A percentile compares a stretch with the other conserved stretches of the same genome.
phyloP scores from a whole-genome alignment of 1,140 invertebrate genomes.

The Orius insidiosus region DNA sequence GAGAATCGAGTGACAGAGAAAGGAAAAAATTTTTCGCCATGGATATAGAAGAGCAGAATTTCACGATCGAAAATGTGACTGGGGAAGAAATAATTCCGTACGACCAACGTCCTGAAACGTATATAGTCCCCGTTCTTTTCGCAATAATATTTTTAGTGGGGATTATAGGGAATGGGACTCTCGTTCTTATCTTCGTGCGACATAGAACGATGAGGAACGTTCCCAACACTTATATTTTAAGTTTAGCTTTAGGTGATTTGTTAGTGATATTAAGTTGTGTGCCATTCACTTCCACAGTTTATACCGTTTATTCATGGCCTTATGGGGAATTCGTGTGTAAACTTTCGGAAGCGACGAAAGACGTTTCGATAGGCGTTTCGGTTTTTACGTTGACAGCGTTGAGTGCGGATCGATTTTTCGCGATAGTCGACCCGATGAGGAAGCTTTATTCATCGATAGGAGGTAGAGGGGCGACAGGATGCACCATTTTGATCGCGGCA shows the following conservation, averaged over 20 bases:
- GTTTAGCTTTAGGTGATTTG: slow-evolving; percentile 51
- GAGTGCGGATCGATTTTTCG: slow-evolving; percentile 76
- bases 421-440: slow-evolving; percentile 76
- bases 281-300: slow-evolving; percentile 72
- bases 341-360: slow-evolving; percentile 72
- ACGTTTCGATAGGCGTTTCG: slow-evolving; percentile 83
- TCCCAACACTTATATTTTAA: slow-evolving; percentile 74
- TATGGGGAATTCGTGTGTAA: slow-evolving; percentile 69
- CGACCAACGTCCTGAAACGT: slow-evolving; percentile 56
- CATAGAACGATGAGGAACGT: slow-evolving; percentile 71
- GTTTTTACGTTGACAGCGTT: slow-evolving; percentile 84
- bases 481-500: slow-evolving; percentile 38
- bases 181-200: slow-evolving; percentile 67
- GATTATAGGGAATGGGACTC: slow-evolving; percentile 71
- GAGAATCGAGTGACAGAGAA: too few relatives aligned
- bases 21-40: too few relatives aligned
- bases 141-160: slow-evolving; percentile 73
- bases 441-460: slow-evolving; percentile 32
- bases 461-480: slow-evolving; percentile 17
- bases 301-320: slow-evolving; percentile 74
- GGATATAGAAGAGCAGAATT: too few relatives aligned
- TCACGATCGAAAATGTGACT: slow-evolving; percentile 19
- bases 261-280: slow-evolving; percentile 71
- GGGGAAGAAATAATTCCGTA: slow-evolving; percentile 43
- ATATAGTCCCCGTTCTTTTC: slow-evolving; percentile 72